phyloP scores from a whole-genome alignment of 2,113 vertebrate species.

The Ctenodactylus gundi region DNA sequence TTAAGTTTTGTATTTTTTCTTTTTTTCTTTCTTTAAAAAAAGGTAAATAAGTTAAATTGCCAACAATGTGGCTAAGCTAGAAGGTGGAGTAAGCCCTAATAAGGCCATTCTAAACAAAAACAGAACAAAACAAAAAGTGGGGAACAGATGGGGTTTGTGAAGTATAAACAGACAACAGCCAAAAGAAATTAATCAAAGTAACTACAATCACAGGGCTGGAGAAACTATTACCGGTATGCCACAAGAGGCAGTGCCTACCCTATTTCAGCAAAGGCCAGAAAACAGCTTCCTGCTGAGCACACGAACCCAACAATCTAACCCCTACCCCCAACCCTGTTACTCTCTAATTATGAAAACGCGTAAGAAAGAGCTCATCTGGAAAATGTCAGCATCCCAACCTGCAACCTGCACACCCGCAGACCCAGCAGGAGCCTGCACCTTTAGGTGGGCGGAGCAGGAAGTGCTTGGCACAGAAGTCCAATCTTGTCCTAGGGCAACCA shows the following conservation, averaged over 20 bases:
- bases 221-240: not conserved
- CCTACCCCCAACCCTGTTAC: not conserved
- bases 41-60: slow-evolving; percentile 85
- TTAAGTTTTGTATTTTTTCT: slow-evolving; percentile 63
- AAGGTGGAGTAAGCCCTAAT: slow-evolving; percentile 28
- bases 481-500: not conserved
- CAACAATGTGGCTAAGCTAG: slow-evolving; percentile 55
- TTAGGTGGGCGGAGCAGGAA: not conserved
- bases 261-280: slow-evolving; percentile 36
- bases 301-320: not conserved
- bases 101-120: slow-evolving; percentile 64
- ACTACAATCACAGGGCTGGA: slow-evolving; percentile 67
- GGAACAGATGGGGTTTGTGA: not conserved
- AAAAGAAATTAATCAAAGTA: slow-evolving; percentile 69
- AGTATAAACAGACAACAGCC: slow-evolving; percentile 64
- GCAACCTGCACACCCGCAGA: not conserved
- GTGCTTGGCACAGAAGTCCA: slow-evolving; percentile 56
- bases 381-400: not conserved
- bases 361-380: slow-evolving; percentile 34
- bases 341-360: not conserved
- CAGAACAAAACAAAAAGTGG: slow-evolving; percentile 52
- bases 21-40: slow-evolving; percentile 69
- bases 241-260: not conserved
- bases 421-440: not conserved
- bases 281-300: slow-evolving; percentile 28